Percentiles rank a stretch among this genome's conserved stretches.
These are phyloP conservation scores for Siniperca knerii DNA, from an alignment of 2,113 vertebrate genomes.

Conservation along the genomic window DNA sequence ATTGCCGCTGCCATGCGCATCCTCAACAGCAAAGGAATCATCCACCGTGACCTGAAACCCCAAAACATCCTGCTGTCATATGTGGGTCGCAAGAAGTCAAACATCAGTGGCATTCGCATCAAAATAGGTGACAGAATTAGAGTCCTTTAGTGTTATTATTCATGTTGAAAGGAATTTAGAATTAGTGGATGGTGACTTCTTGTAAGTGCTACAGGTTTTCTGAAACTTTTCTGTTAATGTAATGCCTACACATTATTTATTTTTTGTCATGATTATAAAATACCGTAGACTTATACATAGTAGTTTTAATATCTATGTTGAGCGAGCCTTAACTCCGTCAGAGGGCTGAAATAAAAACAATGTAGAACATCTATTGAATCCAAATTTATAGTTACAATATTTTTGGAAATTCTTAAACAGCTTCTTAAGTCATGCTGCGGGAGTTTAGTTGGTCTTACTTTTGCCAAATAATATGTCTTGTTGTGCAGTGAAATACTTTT, in stretches of 20 bases:
- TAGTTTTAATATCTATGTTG: neutral
- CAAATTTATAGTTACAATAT: neutral
- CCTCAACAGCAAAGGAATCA: constrained; percentile 96
- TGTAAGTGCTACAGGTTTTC: neutral
- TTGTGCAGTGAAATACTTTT: neutral
- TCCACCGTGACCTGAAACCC: constrained; percentile 96
- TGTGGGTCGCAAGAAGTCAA: constrained; percentile 88
- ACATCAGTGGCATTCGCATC: constrained; percentile 92
- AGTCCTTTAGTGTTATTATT: neutral
- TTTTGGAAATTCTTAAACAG: neutral
- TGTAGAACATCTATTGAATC: neutral
- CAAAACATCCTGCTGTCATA: constrained; percentile 97
- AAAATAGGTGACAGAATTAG: constrained; percentile 90
- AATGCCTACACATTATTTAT: neutral
- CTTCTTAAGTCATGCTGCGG: neutral
- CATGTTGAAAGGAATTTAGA: neutral
- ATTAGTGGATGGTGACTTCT: neutral
- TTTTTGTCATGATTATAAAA: neutral
- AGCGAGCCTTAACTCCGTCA: neutral
- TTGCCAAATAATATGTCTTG: neutral
- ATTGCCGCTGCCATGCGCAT: constrained; percentile 95
- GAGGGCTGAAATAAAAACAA: neutral
- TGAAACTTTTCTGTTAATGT: neutral
- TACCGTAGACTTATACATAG: neutral
- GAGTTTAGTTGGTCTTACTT: neutral